Evolutionary conservation across 1,140 invertebrate species (phyloP), one percentile per base, ranked within the genome.

Genomic region (Mizuhopecten yessoensis): DNA sequence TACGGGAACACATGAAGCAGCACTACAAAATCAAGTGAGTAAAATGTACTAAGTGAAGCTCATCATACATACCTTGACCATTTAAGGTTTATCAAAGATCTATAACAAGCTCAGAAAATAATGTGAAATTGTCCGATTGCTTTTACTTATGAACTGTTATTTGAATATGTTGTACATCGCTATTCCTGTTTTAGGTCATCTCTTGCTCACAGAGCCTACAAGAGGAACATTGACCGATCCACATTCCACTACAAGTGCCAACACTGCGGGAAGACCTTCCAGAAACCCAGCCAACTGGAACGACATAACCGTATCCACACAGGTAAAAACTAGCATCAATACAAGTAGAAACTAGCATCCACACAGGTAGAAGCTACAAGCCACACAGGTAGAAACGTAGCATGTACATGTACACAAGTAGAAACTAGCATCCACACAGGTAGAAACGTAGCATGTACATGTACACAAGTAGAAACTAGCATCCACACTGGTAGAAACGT

Each of bases 1-100:
- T 97, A 0, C 94, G 96, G 91, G 97, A 97, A 90, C 97, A 97
- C 93, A 96, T 97, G 94, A 97, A 97, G 92, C 96, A 97, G 90
- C 97, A 97, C 94, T 96, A 97, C 90, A 97, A 97, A 95, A 96
- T 97, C 92, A 97, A 96, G 96, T 97, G 94, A 95, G 94, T 89
- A 7, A 57, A 20, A 57, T 20, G 13, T 75, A 75, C n/a, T n/a
- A 29, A 75, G 5, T n/a, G n/a, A n/a, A n/a, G n/a, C n/a, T n/a
- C n/a, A 7, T 5, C n/a, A 29, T 75, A 5, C 17, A n/a, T 29
- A 2, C 57, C 57, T 29, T 75, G 23, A 5, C 23, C n/a, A 29
- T 29, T 75, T 75, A 7, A 45, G 42, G 17, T 7, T 45, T 13
- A 10, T 45, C 36, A 75, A 75, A 75, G 29, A 75, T 29, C 23